A percentile compares a stretch with the other conserved stretches of the same genome.
These are phyloP conservation scores for Drosophila formosana DNA, from an alignment of 2,888 invertebrate genomes.

Conservation along the genomic window DNA sequence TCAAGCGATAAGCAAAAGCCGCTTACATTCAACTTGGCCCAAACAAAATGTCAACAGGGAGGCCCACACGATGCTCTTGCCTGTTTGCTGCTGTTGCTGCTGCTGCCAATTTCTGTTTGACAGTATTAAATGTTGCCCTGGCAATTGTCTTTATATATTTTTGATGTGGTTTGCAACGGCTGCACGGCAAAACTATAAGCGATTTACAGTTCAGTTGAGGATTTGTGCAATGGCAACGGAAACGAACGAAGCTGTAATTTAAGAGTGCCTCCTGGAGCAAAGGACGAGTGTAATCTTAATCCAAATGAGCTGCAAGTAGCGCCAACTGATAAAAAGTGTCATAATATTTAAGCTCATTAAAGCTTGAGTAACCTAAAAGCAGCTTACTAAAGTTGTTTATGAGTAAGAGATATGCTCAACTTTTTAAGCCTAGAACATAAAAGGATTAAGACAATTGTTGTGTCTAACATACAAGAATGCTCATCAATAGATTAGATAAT, in stretches of 20 bases:
- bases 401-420: not conserved
- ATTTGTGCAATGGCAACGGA: conserved; percentile 11
- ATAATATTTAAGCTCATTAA: conserved; percentile 1
- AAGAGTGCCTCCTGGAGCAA: not conserved
- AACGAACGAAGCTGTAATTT: not conserved
- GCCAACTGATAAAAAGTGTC: not conserved
- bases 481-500: no score
- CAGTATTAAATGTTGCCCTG: conserved; percentile 60
- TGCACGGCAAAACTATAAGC: conserved; percentile 45
- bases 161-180: conserved; percentile 50
- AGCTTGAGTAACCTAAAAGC: not conserved
- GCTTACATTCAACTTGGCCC: conserved; percentile 63
- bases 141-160: conserved; percentile 58
- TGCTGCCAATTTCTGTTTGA: conserved; percentile 62
- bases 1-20: conserved; percentile 72
- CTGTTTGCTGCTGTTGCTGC: conserved; percentile 1
- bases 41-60: conserved; percentile 46
- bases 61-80: conserved; percentile 28
- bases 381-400: not conserved
- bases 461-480: no score
- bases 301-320: not conserved
- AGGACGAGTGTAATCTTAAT: not conserved
- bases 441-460: not conserved
- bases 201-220: conserved; percentile 51
- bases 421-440: not conserved